These are phyloP conservation scores for Sinocyclocheilus grahami DNA, from an alignment of 2,113 vertebrate species.

Conservation along the genomic window DNA sequence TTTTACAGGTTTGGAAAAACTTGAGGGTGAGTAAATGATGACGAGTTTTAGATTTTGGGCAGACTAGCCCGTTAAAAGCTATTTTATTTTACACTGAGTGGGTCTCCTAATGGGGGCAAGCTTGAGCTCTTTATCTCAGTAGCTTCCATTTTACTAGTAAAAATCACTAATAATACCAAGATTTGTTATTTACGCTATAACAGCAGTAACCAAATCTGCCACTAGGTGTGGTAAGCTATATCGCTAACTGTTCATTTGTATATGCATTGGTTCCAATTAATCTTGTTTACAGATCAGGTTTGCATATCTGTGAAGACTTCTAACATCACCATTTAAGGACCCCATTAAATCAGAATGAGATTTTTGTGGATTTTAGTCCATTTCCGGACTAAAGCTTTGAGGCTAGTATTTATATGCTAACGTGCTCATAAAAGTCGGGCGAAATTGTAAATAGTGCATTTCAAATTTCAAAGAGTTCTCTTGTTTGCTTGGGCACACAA, in stretches of 20 bases:
- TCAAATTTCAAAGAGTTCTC: background rate
- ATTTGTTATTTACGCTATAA: background rate
- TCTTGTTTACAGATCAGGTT: background rate
- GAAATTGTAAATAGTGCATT: background rate
- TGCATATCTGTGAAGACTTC: background rate
- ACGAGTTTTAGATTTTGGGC: background rate
- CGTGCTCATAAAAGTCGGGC: background rate
- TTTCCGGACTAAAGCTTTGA: background rate
- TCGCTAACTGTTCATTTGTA: background rate
- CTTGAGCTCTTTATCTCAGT: too few relatives aligned
- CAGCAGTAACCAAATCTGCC: background rate
- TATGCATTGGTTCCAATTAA: background rate
- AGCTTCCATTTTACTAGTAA: background rate
- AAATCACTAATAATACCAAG: background rate
- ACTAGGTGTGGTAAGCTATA: background rate
- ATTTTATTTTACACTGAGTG: background rate
- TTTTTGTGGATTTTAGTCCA: background rate
- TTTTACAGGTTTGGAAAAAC: too few relatives aligned
- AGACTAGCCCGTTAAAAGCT: background rate
- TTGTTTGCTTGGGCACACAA: background rate
- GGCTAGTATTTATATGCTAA: background rate
- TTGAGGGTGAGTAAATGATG: too few relatives aligned
- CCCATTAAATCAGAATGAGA: background rate
- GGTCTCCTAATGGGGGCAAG: background rate
- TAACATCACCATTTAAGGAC: too few relatives aligned